A percentile compares a stretch with the other conserved stretches of the same genome.
Conservation (phyloP, 2,888 invertebrate genomes). For the Drosophila fungiperda region DNA sequence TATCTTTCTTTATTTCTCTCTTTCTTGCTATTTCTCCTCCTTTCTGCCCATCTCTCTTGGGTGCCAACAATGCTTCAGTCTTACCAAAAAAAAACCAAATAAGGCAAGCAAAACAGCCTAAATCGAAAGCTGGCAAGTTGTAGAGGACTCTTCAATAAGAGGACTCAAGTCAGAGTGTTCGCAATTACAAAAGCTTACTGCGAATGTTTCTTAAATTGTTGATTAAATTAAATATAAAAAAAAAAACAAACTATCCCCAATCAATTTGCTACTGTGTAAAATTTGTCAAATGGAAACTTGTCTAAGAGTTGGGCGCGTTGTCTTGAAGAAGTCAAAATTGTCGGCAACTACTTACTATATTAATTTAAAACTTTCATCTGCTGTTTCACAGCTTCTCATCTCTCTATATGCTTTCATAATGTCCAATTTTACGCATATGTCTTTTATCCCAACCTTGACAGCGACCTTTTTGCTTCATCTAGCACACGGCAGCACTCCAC, state of each 20-base stretch:
- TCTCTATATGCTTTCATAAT: conserved; percentile 32
- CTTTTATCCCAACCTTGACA: conserved; percentile 43
- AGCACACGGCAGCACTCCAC: not conserved
- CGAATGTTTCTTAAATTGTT: not conserved
- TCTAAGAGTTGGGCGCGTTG: conserved; percentile 1
- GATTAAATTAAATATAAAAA: not conserved
- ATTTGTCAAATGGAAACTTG: conserved; percentile 11
- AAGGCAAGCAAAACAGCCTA: not conserved
- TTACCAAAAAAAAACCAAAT: not conserved
- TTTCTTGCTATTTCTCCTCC: not conserved
- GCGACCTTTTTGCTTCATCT: conserved; percentile 43
- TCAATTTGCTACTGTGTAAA: conserved; percentile 5
- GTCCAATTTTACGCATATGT: conserved; percentile 48
- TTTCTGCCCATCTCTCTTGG: not conserved
- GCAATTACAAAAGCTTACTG: not conserved
- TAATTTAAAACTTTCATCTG: conserved; percentile 53
- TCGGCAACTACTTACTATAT: conserved; percentile 32
- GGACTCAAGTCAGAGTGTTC: not conserved
- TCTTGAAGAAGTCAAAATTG: conserved; percentile 13
- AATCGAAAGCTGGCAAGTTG: not conserved
- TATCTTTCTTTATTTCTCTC: not conserved
- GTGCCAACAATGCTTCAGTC: not conserved
- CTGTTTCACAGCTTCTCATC: conserved; percentile 30
- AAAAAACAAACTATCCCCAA: conserved; percentile 2
- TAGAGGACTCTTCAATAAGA: not conserved